These are phyloP conservation scores for Aphelocoma californica DNA, from an alignment of 2,797 vertebrate species.

Conservation along the genomic window DNA sequence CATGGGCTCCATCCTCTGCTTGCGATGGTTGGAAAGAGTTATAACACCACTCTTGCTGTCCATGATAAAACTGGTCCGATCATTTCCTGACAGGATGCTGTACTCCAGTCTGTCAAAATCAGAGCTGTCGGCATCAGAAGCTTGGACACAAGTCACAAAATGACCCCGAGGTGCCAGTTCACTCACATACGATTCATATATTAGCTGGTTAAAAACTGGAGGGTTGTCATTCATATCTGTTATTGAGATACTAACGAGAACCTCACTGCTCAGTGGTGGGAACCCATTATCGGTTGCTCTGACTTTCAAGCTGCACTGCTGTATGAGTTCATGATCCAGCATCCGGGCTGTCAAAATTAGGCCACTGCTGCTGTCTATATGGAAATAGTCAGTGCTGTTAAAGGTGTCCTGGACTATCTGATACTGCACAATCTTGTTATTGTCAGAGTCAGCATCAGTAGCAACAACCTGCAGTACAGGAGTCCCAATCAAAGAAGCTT, in stretches of 20 bases:
- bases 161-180: constrained; percentile 92
- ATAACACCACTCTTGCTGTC: constrained; percentile 87
- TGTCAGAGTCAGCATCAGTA: constrained; percentile 88
- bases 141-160: constrained; percentile 95
- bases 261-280: constrained; percentile 89
- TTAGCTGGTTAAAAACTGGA: constrained; percentile 92
- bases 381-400: constrained; percentile 95
- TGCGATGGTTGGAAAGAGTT: constrained; percentile 87
- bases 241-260: constrained; percentile 85
- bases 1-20: constrained; percentile 88
- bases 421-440: constrained; percentile 88
- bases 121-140: constrained; percentile 91
- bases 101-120: constrained; percentile 91
- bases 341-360: constrained; percentile 93
- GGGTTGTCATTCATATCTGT: constrained; percentile 95
- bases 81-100: constrained; percentile 93
- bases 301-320: constrained; percentile 87
- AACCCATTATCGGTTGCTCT: constrained; percentile 93
- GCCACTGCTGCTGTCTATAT: constrained; percentile 94
- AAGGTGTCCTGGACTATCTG: constrained; percentile 91
- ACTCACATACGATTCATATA: constrained; percentile 94
- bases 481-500: constrained; percentile 94
- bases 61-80: constrained; percentile 89
- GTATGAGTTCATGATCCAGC: constrained; percentile 90
- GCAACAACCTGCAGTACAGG: constrained; percentile 91